Evolutionary conservation across 2,888 invertebrate species (phyloP), one percentile per base, ranked within the genome.

Genomic region (Lasioglossum pauxillum): DNA sequence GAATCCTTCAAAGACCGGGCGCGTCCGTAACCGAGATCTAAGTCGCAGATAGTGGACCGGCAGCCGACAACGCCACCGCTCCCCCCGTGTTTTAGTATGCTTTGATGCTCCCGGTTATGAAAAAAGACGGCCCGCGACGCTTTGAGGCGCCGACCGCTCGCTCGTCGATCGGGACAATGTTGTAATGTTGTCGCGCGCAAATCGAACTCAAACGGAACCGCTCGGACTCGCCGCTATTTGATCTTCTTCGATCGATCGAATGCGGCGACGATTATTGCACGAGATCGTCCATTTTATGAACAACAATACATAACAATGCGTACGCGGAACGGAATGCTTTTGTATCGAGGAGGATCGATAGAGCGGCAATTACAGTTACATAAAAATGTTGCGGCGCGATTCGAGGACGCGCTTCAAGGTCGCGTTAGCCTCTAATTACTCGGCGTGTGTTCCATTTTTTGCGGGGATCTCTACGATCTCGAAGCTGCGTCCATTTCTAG

Each of bases 21-120:
- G 78, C 67, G 75, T n/a, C 41, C 60, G 69, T 44, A 78, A 41
- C 71, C 46, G 31, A 46, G 88, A 87, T 88, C 84, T 77, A 80
- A 79, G 67, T 84, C 53, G 80, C 49, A 77, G 87, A 82, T 84
- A 80, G 79, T 12, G 19, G 27, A 16, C 16, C 19, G n/a, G 38
- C 41, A n/a, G 38, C 83, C 57, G 44, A 19, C 73, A 38, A 10
- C 46, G 8, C 53, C 1, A 35, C 19, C 35, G 3, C 16, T 5
- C 67, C 38, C 38, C 35, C 31, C 38, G 16, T 49, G 73, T 41
- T 53, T 53, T 44, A 23, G 12, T 7, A 46, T 31, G 14, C 64
- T 82, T 57, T 69, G 23, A 67, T 38, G 73, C 76, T 76, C 44
- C 64, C 46, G 72, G 57, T 77, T 46, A 44, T 78, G 41, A 69